Evolutionary conservation across 2,113 vertebrate species (phyloP).

Genomic region (Gadus chalcogrammus): DNA sequence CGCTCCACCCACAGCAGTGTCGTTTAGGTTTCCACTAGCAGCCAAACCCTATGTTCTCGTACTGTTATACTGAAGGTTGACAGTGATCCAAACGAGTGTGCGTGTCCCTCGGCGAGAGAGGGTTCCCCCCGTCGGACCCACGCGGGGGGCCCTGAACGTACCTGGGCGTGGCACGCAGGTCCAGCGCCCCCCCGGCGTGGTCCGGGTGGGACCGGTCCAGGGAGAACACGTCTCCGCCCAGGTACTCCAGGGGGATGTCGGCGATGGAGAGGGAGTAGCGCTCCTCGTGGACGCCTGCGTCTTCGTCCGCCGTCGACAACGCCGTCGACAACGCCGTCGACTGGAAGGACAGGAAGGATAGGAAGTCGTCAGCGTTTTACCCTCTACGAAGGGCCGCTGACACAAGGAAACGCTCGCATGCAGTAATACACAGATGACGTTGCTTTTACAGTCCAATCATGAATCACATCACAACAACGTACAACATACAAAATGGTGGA

Average conservation of each 20-base stretch:
- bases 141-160: slow-evolving; percentile 37
- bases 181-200: slow-evolving; percentile 70
- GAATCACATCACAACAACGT: not conserved
- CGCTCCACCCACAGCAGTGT: no score
- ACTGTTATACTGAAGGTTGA: no score
- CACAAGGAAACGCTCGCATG: no score
- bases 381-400: not conserved
- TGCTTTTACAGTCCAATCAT: no score
- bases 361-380: not conserved
- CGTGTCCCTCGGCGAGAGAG: no score
- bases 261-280: slow-evolving; percentile 79
- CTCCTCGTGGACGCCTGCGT: slow-evolving; percentile 75
- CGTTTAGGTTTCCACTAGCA: no score
- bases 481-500: slow-evolving; percentile 1
- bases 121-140: no score
- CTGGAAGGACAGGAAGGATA: not conserved
- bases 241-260: slow-evolving; percentile 76
- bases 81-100: no score
- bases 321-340: slow-evolving; percentile 58
- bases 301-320: slow-evolving; percentile 76
- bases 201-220: slow-evolving; percentile 77
- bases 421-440: no score
- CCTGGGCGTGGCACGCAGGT: slow-evolving; percentile 80
- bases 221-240: slow-evolving; percentile 77
- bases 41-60: no score